phyloP scores from a whole-genome alignment of 1,140 invertebrate species.

The honey bee (Apis mellifera) region Amel_HAv3.1 CM009934.2:12003001-12003500 shows the following conservation, averaged over 20 bases:
- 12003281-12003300: background rate
- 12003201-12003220: background rate
- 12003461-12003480: too few relatives aligned
- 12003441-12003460: too few relatives aligned
- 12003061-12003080: constrained; percentile 15
- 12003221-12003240: background rate
- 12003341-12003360: background rate
- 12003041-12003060: constrained; percentile 9
- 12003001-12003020: constrained; percentile 56
- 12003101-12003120: constrained; percentile 27
- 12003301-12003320: background rate
- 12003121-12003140: background rate
- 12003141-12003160: background rate
- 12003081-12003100: constrained; percentile 42
- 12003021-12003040: constrained; percentile 15
- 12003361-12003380: background rate
- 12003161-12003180: too few relatives aligned
- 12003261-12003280: background rate
- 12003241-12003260: background rate
- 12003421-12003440: background rate
- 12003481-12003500: too few relatives aligned
- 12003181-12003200: background rate
- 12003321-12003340: background rate
- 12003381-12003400: background rate
- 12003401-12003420: background rate